A percentile compares a stretch with the other conserved stretches of the same genome.
Evolutionary conservation across 1,140 invertebrate species (phyloP).

Genomic region (Caenorhabditis latens): DNA sequence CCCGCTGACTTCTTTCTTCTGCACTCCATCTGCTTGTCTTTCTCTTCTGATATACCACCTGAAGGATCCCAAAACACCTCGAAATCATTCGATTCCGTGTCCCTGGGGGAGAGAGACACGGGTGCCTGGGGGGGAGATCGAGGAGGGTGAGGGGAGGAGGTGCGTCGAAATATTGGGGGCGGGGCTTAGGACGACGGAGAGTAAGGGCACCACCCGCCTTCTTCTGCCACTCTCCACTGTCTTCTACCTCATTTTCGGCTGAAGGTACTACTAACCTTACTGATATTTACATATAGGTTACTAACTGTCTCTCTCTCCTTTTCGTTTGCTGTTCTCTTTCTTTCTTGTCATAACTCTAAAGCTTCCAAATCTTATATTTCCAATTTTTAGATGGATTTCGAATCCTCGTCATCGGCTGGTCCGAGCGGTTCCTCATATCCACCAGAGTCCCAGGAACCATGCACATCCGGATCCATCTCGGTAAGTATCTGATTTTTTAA

Average conservation of each 20-base stretch:
- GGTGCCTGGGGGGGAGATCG: not conserved
- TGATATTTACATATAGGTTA: not conserved
- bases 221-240: not conserved
- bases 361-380: not conserved
- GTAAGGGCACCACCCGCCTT: conserved; percentile 7
- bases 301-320: not conserved
- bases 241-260: conserved; percentile 33
- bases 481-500: not conserved
- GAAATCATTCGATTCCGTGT: conserved; percentile 5
- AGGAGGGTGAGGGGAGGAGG: not conserved
- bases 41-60: not conserved
- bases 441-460: not conserved
- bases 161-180: not conserved
- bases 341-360: not conserved
- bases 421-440: conserved; percentile 8
- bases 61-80: not conserved
- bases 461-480: conserved; percentile 9
- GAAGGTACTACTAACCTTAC: not conserved
- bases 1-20: conserved; percentile 19
- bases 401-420: conserved; percentile 28
- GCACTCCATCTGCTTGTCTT: not conserved
- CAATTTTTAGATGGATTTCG: conserved; percentile 21
- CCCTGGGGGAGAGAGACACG: not conserved
- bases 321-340: not conserved
- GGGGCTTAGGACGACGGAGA: not conserved